Evolutionary conservation across 2,888 invertebrate genomes (phyloP).

Genomic region (Erebia aethiops): DNA sequence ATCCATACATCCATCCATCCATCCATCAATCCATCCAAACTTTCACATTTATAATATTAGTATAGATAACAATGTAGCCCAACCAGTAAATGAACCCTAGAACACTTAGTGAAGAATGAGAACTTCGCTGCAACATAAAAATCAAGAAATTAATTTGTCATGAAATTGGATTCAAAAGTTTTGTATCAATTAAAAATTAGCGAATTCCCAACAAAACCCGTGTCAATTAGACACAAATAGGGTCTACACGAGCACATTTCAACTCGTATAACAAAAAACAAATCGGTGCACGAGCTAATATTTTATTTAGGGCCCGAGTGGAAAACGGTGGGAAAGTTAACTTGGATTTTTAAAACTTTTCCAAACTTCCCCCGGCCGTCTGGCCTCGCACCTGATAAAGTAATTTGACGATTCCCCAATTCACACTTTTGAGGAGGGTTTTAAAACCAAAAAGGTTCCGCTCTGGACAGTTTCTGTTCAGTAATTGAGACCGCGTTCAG

Average conservation of each 20-base stretch:
- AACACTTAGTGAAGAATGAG: too few species aligned
- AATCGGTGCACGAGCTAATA: constrained; percentile 66
- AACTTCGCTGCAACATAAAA: too few species aligned
- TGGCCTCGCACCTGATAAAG: constrained; percentile 76
- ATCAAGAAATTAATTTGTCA: too few species aligned
- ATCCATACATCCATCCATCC: too few species aligned
- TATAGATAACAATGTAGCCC: too few species aligned
- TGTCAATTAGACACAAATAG: constrained; percentile 65
- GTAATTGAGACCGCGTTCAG: constrained; percentile 68
- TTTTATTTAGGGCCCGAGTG: constrained; percentile 67
- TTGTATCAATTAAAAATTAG: constrained; percentile 33
- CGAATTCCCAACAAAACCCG: constrained; percentile 53
- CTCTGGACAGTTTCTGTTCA: constrained; percentile 44
- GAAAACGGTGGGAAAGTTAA: constrained; percentile 66
- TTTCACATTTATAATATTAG: too few species aligned
- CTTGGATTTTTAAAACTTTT: constrained; percentile 81
- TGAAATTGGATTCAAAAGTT: neutral
- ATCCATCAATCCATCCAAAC: too few species aligned
- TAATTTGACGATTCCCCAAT: constrained; percentile 79
- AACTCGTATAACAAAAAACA: constrained; percentile 57
- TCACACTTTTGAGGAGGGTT: constrained; percentile 78
- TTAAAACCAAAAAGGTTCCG: constrained; percentile 62
- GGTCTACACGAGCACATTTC: constrained; percentile 45
- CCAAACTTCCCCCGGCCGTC: constrained; percentile 69
- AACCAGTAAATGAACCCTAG: too few species aligned